Percentiles rank a stretch among this genome's conserved stretches.
Evolutionary conservation across 2,888 invertebrate species (phyloP).

Genomic region (Choreutis nemorana): DNA sequence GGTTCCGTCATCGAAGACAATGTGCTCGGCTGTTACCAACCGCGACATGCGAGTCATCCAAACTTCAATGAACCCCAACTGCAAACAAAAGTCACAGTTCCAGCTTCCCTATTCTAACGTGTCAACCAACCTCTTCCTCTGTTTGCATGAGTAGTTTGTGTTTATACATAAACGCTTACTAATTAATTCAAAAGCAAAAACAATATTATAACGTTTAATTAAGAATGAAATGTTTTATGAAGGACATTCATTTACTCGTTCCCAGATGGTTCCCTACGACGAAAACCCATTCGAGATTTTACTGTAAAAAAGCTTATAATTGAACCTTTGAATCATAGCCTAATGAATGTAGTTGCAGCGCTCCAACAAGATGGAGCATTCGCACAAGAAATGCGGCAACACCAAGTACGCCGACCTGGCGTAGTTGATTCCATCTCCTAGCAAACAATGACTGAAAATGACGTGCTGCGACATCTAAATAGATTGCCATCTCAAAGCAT

Average conservation of each 20-base stretch:
- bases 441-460: too few relatives aligned
- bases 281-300: too few relatives aligned
- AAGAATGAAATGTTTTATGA: too few relatives aligned
- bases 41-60: constrained; percentile 90
- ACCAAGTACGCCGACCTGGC: neutral
- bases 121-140: neutral
- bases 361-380: neutral
- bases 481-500: too few relatives aligned
- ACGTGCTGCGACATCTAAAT: too few relatives aligned
- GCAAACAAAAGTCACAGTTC: constrained; percentile 22
- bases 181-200: too few relatives aligned
- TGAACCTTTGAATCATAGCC: neutral
- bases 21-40: constrained; percentile 76
- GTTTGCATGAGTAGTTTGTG: too few relatives aligned
- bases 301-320: too few relatives aligned
- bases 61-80: constrained; percentile 91
- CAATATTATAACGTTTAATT: too few relatives aligned
- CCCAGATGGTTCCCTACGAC: too few relatives aligned
- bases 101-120: constrained; percentile 12
- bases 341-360: neutral
- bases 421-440: neutral
- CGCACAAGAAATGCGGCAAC: constrained; percentile 2
- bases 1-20: constrained; percentile 92
- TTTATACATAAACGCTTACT: too few relatives aligned
- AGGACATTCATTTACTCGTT: constrained; percentile 4